These are phyloP conservation scores for Caranx ignobilis DNA, from an alignment of 2,113 vertebrate genomes.

Conservation along the genomic window DNA sequence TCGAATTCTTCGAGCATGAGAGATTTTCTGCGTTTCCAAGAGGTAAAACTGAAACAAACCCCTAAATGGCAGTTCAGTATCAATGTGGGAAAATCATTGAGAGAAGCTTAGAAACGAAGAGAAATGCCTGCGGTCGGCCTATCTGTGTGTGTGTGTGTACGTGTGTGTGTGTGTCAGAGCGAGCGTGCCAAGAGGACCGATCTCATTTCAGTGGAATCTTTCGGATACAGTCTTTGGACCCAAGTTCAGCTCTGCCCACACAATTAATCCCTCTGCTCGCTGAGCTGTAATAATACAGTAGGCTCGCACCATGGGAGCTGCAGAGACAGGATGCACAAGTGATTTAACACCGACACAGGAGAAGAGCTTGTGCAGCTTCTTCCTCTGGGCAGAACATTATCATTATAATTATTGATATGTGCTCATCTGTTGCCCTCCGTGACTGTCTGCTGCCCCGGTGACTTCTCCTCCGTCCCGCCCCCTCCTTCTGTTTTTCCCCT, in stretches of 20 bases:
- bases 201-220: constrained; percentile 76
- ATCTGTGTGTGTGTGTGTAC: constrained; percentile 18
- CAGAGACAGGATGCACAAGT: neutral
- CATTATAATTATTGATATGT: constrained; percentile 8
- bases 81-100: constrained; percentile 62
- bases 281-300: constrained; percentile 43
- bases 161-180: neutral
- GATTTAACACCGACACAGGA: constrained; percentile 21
- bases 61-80: constrained; percentile 43
- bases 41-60: constrained; percentile 35
- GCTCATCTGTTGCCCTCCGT: constrained; percentile 19
- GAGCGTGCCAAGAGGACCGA: constrained; percentile 51
- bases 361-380: constrained; percentile 1
- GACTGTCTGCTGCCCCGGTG: constrained; percentile 61
- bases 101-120: constrained; percentile 34
- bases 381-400: neutral
- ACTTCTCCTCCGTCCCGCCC: constrained; percentile 24
- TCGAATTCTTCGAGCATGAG: constrained; percentile 50
- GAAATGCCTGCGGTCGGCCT: constrained; percentile 32
- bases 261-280: constrained; percentile 55
- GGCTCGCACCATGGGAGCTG: constrained; percentile 34
- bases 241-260: constrained; percentile 56
- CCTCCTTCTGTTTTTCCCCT: constrained; percentile 12
- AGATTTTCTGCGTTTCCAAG: constrained; percentile 48
- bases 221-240: constrained; percentile 47